Percentiles rank a stretch among this genome's conserved stretches.
These are phyloP conservation scores for Rhorus exstirpatorius DNA, from an alignment of 2,888 invertebrate genomes.

Conservation along the genomic window DNA sequence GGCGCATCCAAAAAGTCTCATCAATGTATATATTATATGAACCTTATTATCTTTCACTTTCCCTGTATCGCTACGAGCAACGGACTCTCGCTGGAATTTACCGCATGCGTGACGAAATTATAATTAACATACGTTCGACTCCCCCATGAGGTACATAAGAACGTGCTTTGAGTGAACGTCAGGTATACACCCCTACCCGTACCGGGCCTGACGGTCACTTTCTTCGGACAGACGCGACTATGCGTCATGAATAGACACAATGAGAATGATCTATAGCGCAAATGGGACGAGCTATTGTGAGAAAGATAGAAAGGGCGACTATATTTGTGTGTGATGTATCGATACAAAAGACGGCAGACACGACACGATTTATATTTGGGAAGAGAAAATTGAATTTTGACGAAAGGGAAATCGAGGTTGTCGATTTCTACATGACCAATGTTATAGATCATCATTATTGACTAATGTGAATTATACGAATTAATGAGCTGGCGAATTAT, in stretches of 20 bases:
- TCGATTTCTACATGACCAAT: conserved; percentile 12
- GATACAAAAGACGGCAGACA: neutral
- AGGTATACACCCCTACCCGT: conserved; percentile 62
- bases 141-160: conserved; percentile 30
- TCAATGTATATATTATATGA: too few relatives aligned
- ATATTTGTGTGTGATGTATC: conserved; percentile 6
- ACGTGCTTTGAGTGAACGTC: conserved; percentile 42
- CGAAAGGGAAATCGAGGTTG: conserved; percentile 9
- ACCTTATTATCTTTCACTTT: conserved; percentile 6
- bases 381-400: conserved; percentile 20
- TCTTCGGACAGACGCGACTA: conserved; percentile 13
- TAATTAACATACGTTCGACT: conserved; percentile 67
- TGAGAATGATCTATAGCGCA: conserved; percentile 15
- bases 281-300: too few relatives aligned
- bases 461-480: neutral
- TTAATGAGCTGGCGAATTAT: too few relatives aligned
- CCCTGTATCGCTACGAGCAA: conserved; percentile 18
- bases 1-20: neutral
- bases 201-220: conserved; percentile 54
- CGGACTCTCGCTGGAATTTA: conserved; percentile 30
- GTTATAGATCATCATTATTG: neutral
- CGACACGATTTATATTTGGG: conserved; percentile 8
- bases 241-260: neutral
- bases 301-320: neutral
- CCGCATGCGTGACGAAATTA: conserved; percentile 59